These are phyloP conservation scores for Pseudois nayaur DNA, from an alignment of 2,113 vertebrate species.

Conservation along the genomic window DNA sequence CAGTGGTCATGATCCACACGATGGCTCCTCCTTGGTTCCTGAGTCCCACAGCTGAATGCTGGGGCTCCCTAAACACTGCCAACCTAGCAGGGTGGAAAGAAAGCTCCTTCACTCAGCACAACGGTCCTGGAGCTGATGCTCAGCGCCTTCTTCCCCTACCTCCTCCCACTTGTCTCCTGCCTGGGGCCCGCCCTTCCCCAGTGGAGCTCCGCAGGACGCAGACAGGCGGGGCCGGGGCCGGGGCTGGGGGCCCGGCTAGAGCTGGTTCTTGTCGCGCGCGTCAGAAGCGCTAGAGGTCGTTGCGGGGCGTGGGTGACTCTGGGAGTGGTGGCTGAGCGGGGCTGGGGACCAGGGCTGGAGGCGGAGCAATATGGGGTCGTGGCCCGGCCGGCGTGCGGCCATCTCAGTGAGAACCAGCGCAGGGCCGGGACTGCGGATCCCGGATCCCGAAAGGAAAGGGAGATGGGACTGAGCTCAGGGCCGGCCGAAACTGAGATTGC, in stretches of 20 bases:
- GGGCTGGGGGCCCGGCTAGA: neutral
- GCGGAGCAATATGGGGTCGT: constrained; percentile 50
- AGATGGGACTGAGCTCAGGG: neutral
- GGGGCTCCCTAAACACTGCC: neutral
- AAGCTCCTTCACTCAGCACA: neutral
- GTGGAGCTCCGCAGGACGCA: neutral
- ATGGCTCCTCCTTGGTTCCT: neutral
- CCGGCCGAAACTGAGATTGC: neutral
- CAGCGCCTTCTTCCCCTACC: neutral
- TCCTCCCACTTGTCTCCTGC: neutral
- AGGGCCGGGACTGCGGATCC: neutral
- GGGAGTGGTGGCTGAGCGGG: neutral
- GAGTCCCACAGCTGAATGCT: neutral
- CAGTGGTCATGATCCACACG: neutral
- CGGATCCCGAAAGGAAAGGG: neutral
- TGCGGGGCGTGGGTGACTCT: constrained; percentile 42
- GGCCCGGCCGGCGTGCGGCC: neutral
- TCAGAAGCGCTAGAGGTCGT: constrained; percentile 59
- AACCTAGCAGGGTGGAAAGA: neutral
- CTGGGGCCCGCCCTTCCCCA: neutral
- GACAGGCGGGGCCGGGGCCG: neutral
- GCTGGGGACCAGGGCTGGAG: neutral
- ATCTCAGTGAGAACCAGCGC: neutral
- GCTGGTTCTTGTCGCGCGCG: constrained; percentile 27
- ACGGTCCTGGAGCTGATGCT: neutral